These are phyloP conservation scores for Pemphigus obesinymphae DNA, from an alignment of 1,140 invertebrate species.

Conservation along the genomic window DNA sequence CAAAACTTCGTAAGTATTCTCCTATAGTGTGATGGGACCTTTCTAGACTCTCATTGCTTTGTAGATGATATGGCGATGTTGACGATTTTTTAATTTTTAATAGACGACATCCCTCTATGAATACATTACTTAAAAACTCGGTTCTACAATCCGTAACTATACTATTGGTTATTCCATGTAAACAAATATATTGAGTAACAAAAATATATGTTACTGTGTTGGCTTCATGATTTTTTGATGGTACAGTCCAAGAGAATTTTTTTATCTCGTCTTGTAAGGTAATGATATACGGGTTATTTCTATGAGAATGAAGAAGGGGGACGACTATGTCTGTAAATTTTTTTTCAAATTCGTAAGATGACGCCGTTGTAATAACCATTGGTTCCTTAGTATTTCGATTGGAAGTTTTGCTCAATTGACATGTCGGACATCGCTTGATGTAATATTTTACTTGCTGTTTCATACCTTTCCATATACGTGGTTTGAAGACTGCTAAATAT, in stretches of 20 bases:
- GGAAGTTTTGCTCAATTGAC: slow-evolving; percentile 37
- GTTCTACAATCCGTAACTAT: slow-evolving; percentile 41
- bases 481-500: slow-evolving; percentile 1
- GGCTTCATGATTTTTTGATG: slow-evolving; percentile 50
- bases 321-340: slow-evolving; percentile 48
- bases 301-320: slow-evolving; percentile 45
- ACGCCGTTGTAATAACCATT: slow-evolving; percentile 42
- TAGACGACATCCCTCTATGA: slow-evolving; percentile 48
- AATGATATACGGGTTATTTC: slow-evolving; percentile 48
- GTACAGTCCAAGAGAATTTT: slow-evolving; percentile 48
- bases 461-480: slow-evolving; percentile 42
- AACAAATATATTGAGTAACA: background rate
- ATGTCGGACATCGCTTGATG: no score
- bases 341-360: background rate
- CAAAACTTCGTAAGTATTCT: slow-evolving; percentile 39
- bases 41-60: slow-evolving; percentile 48
- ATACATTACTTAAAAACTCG: slow-evolving; percentile 44
- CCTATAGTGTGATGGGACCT: slow-evolving; percentile 25
- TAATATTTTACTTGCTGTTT: slow-evolving; percentile 24
- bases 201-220: slow-evolving; percentile 47
- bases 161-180: background rate
- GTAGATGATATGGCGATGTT: slow-evolving; percentile 51
- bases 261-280: slow-evolving; percentile 51
- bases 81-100: slow-evolving; percentile 30
- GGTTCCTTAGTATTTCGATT: slow-evolving; percentile 39